Percentiles rank a stretch among this genome's conserved stretches.
Evolutionary conservation across 2,888 invertebrate genomes (phyloP).

Genomic region (Athalia rosae): DNA sequence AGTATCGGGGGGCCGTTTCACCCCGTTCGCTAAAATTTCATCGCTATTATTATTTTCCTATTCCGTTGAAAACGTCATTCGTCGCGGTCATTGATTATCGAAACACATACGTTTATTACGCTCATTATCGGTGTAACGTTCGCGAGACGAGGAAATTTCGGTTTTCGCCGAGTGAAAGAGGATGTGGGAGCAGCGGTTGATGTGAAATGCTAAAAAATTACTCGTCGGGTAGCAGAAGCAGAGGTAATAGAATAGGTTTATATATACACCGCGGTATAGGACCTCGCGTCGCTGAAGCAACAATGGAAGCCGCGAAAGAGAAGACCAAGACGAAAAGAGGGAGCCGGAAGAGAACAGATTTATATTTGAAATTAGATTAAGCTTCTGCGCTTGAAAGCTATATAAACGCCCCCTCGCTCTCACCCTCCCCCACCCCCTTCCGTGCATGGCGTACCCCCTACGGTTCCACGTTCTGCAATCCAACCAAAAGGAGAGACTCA

Average conservation of each 20-base stretch:
- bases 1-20: neutral
- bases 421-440: conserved; percentile 49
- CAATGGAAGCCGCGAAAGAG: conserved; percentile 49
- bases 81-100: too few species aligned
- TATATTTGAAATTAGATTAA: conserved; percentile 74
- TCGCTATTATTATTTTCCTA: too few species aligned
- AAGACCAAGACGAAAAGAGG: conserved; percentile 53
- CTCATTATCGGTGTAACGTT: too few species aligned
- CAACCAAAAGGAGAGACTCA: conserved; percentile 65
- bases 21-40: neutral
- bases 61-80: too few species aligned
- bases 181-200: neutral
- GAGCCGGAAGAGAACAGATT: conserved; percentile 69
- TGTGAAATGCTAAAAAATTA: conserved; percentile 1
- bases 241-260: conserved; percentile 8
- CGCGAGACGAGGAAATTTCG: too few species aligned
- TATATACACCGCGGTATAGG: conserved; percentile 7
- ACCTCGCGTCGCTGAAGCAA: conserved; percentile 15
- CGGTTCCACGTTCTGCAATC: conserved; percentile 63
- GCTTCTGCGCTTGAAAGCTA: conserved; percentile 73
- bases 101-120: too few species aligned
- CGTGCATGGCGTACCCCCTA: conserved; percentile 34
- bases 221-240: neutral
- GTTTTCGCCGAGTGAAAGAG: too few species aligned
- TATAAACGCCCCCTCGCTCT: conserved; percentile 68